Percentiles rank a stretch among this genome's conserved stretches.
Evolutionary conservation across 2,113 vertebrate genomes (phyloP).

Genomic region (Bubo bubo): DNA sequence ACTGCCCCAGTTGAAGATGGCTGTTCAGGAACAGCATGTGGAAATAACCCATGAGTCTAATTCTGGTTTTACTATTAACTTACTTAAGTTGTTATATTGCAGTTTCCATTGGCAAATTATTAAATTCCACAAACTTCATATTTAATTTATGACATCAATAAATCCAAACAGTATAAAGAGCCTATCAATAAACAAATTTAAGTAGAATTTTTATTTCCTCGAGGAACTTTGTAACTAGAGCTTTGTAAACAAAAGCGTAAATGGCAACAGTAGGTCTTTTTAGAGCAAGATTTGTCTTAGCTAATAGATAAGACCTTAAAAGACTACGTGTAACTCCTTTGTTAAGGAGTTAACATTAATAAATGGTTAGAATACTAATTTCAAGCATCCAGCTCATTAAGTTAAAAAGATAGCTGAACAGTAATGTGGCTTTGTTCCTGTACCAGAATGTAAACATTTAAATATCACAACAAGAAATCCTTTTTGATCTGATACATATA

Average conservation of each 20-base stretch:
- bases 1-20: neutral
- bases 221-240: neutral
- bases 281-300: neutral
- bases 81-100: neutral
- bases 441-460: neutral
- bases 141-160: neutral
- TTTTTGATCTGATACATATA: neutral
- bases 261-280: neutral
- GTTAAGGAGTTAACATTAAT: neutral
- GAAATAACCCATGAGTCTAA: neutral
- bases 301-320: neutral
- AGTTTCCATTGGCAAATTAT: neutral
- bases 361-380: neutral
- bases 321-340: neutral
- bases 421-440: neutral
- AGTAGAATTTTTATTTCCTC: neutral
- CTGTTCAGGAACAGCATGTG: neutral
- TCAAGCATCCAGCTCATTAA: neutral
- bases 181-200: neutral
- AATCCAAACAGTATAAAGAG: neutral
- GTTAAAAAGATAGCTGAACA: neutral
- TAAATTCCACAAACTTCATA: neutral
- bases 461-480: neutral
- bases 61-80: neutral
- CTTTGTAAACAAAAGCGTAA: neutral